A percentile compares a stretch with the other conserved stretches of the same genome.
These are phyloP conservation scores for Drosophila greeni DNA, from an alignment of 2,888 invertebrate genomes.

Conservation along the genomic window DNA sequence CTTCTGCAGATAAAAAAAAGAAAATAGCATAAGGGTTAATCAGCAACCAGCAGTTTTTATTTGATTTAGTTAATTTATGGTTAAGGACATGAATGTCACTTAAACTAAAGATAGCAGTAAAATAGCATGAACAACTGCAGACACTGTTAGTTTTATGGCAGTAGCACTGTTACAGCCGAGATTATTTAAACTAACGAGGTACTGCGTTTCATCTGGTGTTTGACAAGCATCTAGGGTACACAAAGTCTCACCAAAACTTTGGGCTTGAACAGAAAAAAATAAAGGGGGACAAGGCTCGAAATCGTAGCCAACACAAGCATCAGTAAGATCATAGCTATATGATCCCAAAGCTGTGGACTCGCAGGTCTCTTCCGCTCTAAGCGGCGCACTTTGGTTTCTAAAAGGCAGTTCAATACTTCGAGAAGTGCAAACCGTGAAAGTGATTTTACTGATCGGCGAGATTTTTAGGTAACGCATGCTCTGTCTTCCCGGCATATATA, in stretches of 20 bases:
- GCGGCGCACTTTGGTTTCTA: constrained; percentile 71
- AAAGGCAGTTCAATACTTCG: constrained; percentile 80
- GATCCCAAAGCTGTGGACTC: constrained; percentile 80
- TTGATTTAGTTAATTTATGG: not conserved
- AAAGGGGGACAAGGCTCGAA: constrained; percentile 83
- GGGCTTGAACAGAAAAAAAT: constrained; percentile 83
- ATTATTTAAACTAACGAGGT: constrained; percentile 83
- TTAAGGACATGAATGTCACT: not conserved
- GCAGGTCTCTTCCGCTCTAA: constrained; percentile 81
- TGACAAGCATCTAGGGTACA: constrained; percentile 84
- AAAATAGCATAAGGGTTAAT: no score
- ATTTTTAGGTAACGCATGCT: constrained; percentile 81
- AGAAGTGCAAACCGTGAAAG: constrained; percentile 84
- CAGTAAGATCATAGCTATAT: constrained; percentile 80
- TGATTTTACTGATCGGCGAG: constrained; percentile 79
- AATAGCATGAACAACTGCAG: not conserved
- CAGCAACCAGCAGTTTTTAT: not conserved
- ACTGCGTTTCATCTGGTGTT: constrained; percentile 84
- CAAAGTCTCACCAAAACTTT: constrained; percentile 64
- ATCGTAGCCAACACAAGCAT: constrained; percentile 81
- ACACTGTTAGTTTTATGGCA: not conserved
- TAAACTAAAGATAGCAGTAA: not conserved
- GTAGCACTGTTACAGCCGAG: constrained; percentile 82
- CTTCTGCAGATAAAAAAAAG: no score
- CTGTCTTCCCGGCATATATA: constrained; percentile 83